phyloP scores from a whole-genome alignment of 1,140 invertebrate genomes.

The Hesperophylax magnus region DNA sequence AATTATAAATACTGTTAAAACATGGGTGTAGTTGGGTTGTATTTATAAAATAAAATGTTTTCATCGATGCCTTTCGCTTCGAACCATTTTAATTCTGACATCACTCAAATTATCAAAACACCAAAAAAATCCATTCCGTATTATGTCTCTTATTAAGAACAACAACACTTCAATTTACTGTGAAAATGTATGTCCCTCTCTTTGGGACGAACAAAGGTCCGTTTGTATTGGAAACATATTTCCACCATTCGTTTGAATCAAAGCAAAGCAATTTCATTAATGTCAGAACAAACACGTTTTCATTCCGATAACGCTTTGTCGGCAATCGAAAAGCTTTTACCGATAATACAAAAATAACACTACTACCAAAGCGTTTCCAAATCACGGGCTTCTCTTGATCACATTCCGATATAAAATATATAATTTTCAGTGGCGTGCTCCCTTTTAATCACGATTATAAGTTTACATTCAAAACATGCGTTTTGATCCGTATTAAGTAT shows the following conservation, averaged over 20 bases:
- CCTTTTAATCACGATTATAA: not conserved
- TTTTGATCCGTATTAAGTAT: no score
- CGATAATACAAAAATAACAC: conserved; percentile 14
- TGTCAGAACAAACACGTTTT: conserved; percentile 28
- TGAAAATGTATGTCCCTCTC: conserved; percentile 4
- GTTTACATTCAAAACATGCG: no score
- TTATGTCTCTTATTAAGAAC: no score
- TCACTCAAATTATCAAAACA: no score
- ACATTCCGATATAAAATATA: not conserved
- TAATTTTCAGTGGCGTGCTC: not conserved
- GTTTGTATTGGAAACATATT: conserved; percentile 12
- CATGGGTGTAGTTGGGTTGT: no score
- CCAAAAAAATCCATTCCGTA: no score
- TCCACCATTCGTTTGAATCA: conserved; percentile 14
- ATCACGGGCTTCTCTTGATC: conserved; percentile 21
- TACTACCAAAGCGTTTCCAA: conserved; percentile 32
- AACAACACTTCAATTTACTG: not conserved
- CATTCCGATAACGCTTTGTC: not conserved
- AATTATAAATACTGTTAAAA: no score
- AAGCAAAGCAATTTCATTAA: conserved; percentile 42
- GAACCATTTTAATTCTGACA: no score
- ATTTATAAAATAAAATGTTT: no score
- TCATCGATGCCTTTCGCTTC: no score
- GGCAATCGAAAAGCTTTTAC: conserved; percentile 29
- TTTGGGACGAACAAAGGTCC: not conserved